Evolutionary conservation across 2,797 vertebrate species (phyloP), one percentile per base, ranked within the genome.

Genomic region (Chelonia mydas): DNA sequence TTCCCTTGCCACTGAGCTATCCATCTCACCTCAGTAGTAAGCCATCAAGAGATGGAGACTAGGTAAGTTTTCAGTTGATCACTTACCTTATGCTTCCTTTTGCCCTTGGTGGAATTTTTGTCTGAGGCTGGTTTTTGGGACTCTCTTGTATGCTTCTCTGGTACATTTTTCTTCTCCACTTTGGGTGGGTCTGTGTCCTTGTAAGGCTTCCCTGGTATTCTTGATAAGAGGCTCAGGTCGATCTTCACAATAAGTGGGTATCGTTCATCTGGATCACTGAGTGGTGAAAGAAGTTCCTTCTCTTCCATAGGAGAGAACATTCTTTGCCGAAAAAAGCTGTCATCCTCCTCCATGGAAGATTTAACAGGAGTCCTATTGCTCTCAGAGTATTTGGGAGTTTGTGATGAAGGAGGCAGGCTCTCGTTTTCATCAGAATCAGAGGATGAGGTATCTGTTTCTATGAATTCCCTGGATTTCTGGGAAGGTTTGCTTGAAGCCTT

Each of bases 381-480:
- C 97, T 99, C 99, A 2, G 98, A 98, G 97, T 99, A 99, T 97
- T 99, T 99, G 86, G 99, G 99, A 49, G 99, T 99, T 98, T 99
- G 99, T 1, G 99, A 99, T 27, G 99, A 99, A 57, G 99, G 99
- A 23, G 99, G 99, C 91, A 99, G 99, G 97, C 99, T 99, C 95
- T 99, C 99, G 27, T 99, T 99, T 97, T 99, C 99, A 98, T 99
- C 99, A 0, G 99, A 99, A 97, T 99, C 99, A 45, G 99, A 99
- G n/a, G 99, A 99, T 7, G 99, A 99, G 41, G 99, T 99, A 98
- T 99, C 99, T 11, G 99, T 99, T 88, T 99, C 99, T 65, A 99
- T 98, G 95, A 99, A 99, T 98, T 99, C 99, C 6, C 99, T 99
- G 55, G 99, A 99, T 98, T 99, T 99, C 98, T 99, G 99, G 59